Evolutionary conservation across 2,888 invertebrate genomes (phyloP), one percentile per base, ranked within the genome.

Genomic region (Euzetes globulus): DNA sequence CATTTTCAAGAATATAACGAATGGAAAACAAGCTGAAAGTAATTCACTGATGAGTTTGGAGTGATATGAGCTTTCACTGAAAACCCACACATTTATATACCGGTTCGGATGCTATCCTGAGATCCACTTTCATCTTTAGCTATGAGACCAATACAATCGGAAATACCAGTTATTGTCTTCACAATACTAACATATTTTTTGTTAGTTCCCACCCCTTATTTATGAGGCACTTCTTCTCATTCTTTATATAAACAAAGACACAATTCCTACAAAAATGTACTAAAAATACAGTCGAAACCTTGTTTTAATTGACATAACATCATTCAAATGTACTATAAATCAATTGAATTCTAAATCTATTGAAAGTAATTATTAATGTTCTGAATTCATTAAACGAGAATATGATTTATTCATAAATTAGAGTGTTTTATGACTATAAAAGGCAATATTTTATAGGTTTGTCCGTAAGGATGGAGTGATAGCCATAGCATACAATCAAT

Each of bases 91-190:
- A 15, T 7, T 22, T 17, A 27, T 60, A 60, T 27, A 60, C n/a
- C 50, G 2, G 27, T 60, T 22, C 22, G 60, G 27, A 60, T 27
- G 27, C 7, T 15, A 19, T 19, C 6, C 50, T 50, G 50, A 50
- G 29, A 60, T 22, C 22, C 25, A 60, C 60, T 60, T 60, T 60
- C 60, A n/a, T n/a, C n/a, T n/a, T n/a, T n/a, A n/a, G n/a, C n/a
- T n/a, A n/a, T n/a, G n/a, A n/a, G n/a, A n/a, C 13, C 41, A n/a
- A 41, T 13, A 41, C 41, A 41, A 6, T 52, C 52, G 52, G 19
- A 52, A 52, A 52, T 13, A 13, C 13, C 52, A 52, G n/a, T 52
- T 17, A 52, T n/a, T 52, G 9, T 52, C 11, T 19, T 13, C 17
- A 52, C 9, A 7, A 52, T 11, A 11, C 6, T 41, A 13, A 13